Base-by-base conservation (phyloP, 2,797 vertebrate genomes). In the Cirrhinus molitorella region DNA sequence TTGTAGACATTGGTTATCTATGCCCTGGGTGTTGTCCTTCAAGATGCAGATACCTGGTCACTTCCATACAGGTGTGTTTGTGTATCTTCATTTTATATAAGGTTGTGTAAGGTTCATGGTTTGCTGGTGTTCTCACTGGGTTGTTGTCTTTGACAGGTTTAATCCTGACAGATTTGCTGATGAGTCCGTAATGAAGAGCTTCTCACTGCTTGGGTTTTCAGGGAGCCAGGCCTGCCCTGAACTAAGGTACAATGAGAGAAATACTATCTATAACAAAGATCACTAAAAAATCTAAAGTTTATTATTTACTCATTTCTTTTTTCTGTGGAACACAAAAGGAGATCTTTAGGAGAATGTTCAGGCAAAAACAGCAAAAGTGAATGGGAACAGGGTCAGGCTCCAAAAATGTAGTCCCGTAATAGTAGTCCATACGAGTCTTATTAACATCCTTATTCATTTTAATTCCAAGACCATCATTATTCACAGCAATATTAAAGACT, bases 1-100 rank as follows among this genome's bases (percentile, higher is more conserved):
- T 94, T 94, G 83, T 92, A 99, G 98, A 97, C 97, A 12, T 93
- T 99, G 85, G 96, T 99, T 74, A 96, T 99, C 88, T 99, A 99
- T 59, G 96, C 98, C 21, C 94, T 99, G 82, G 98, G 98, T 79
- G 97, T 99, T 28, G 95, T 99, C 78, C 94, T 99, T 85, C 96
- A 99, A 86, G 97, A 99, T 79, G 92, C 92, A 11, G 94, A 96
- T 83, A 96, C 95, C 10, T 99, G 98, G 98, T 92, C 93, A 1
- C 91, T 91, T 84, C 96, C 98, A 0, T 96, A 97, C 93, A 98
- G 96, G 8, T 82, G 25, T 83, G 61, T 75, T 47, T 14, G 14
- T 63, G 61, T 68, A 37, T 66, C 11, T 19, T 51, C 11, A 11
- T 53, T 6, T 11, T 17, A 40, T 28, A n/a, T 31, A 51, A 21